A percentile compares a stretch with the other conserved stretches of the same genome.
Evolutionary conservation across 2,113 vertebrate genomes (phyloP).

Genomic region (Ailuropoda melanoleuca): DNA sequence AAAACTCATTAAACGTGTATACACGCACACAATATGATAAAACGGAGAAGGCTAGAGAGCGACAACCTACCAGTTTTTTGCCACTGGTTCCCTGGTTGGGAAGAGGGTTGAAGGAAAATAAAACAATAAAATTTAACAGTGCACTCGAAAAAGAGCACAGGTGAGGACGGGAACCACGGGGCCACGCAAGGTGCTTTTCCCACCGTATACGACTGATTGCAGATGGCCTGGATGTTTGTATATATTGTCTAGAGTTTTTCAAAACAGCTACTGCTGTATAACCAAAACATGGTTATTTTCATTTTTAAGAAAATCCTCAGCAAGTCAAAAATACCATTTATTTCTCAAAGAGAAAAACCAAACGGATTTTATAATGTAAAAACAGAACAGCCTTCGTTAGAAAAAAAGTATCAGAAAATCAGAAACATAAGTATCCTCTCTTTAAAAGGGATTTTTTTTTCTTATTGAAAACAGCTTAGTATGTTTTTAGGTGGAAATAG

Average conservation of each 20-base stretch:
- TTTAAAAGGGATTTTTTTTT: background rate
- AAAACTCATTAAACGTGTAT: background rate
- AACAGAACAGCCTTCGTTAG: background rate
- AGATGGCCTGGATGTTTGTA: background rate
- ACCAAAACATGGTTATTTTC: background rate
- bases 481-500: background rate
- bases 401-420: background rate
- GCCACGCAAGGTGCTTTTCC: fast-evolving
- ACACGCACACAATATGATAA: background rate
- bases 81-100: background rate
- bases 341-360: background rate
- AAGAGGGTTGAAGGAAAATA: background rate
- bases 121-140: background rate
- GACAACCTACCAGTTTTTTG: background rate
- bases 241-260: background rate
- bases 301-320: background rate
- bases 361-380: background rate
- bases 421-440: background rate
- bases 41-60: background rate
- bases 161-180: fast-evolving
- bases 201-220: fast-evolving
- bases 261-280: background rate
- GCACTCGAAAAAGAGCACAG: fast-evolving
- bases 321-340: background rate
- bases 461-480: background rate